Base-by-base conservation (phyloP, 2,888 invertebrate genomes). In the Pemphredon lugubris region DNA sequence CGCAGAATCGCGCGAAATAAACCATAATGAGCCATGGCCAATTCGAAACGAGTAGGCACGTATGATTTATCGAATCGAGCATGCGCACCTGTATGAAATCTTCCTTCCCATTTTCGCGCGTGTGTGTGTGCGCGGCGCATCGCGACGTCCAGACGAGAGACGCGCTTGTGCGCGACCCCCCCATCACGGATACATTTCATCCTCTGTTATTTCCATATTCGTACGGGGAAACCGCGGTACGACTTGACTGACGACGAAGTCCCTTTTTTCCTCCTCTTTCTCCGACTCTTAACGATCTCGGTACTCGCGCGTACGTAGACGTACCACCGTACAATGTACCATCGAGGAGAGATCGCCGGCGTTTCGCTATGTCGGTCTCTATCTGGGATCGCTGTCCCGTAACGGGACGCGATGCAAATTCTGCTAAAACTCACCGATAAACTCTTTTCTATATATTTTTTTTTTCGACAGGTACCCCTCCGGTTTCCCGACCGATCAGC, bases 191-290 rank as follows among this genome's bases (percentile, higher is more conserved):
- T 73, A 75, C 81, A 71, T 79, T 82, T 77, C 71, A 74, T 78
- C 69, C 77, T 73, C 64, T 61, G 61, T 39, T 53, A 81, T 83
- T 81, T 82, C 84, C 83, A 83, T 82, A 83, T 79, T 80, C 77
- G 81, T 79, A 78, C 70, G 4, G 68, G 76, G 74, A 78, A 82
- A 81, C 70, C 18, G 40, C 44, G 51, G 3, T 44, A 18, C 47
- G 13, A 30, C n/a, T 11, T 13, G 11, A 11, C 47, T 4, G 23
- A n/a, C 23, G 30, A 45, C 44, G 23, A 45, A 14, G 14, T 44
- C 6, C 11, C 32, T 14, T 26, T n/a, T 9, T 18, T 53, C 50
- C 4, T 2, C 50, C 18, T 26, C 11, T 26, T 14, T 18, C 7
- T 13, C 5, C 20, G 1, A 30, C 7, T 6, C n/a, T n/a, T 30